These are phyloP conservation scores for Berghia stephanieae DNA, from an alignment of 1,140 invertebrate genomes.

Conservation along the genomic window DNA sequence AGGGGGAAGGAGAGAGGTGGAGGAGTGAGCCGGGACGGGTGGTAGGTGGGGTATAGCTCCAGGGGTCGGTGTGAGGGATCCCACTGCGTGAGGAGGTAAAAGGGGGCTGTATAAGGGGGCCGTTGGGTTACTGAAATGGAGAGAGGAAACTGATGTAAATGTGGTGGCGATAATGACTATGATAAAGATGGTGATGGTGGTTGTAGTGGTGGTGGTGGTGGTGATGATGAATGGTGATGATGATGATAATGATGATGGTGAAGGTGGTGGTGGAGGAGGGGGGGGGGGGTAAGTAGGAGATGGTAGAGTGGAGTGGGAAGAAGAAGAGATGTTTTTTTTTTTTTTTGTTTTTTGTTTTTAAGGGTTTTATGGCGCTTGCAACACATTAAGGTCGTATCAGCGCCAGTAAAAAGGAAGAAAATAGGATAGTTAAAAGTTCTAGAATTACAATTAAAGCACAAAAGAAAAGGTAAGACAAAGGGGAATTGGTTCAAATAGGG, in stretches of 20 bases:
- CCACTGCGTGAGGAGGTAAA: constrained; percentile 39
- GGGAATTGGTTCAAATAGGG: no score
- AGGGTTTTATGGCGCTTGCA: no score
- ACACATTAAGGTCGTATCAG: no score
- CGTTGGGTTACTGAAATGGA: constrained; percentile 43
- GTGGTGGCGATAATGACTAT: not conserved
- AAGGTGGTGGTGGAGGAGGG: constrained; percentile 28
- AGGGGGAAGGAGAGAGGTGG: constrained; percentile 53
- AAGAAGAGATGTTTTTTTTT: no score
- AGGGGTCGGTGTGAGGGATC: constrained; percentile 29
- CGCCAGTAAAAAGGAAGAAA: no score
- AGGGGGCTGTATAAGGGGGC: constrained; percentile 41
- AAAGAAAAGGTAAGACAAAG: no score
- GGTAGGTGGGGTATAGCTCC: constrained; percentile 1
- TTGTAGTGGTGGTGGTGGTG: constrained; percentile 21
- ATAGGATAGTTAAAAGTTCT: no score
- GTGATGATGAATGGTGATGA: constrained; percentile 27
- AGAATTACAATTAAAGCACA: no score
- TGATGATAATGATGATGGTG: constrained; percentile 24
- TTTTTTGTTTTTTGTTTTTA: no score
- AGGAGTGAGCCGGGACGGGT: constrained; percentile 24
- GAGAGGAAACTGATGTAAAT: not conserved
- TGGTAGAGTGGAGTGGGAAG: constrained; percentile 28
- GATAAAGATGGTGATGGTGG: not conserved
- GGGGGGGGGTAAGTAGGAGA: no score